Evolutionary conservation across 92 coral and sea anemone species (phyloP), one percentile per base, ranked within the genome.

Genomic region (Metridium senile): DNA sequence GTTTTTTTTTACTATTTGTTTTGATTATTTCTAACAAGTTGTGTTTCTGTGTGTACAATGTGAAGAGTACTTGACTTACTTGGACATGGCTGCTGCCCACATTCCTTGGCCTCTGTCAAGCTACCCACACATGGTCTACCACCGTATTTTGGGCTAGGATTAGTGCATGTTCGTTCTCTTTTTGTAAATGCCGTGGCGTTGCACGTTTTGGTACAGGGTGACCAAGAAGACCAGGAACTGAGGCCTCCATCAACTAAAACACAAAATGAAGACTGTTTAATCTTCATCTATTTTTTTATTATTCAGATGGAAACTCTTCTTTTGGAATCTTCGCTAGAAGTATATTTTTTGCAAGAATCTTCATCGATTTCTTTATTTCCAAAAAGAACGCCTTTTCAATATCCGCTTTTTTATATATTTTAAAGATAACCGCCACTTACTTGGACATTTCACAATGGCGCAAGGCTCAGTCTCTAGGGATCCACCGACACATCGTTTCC

Each of bases 171-270:
- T 29, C 89, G 72, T 25, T 85, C 68, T 22, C 92, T 86, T 30
- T 79, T 80, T 39, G 85, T 63, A 59, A 84, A 46, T 33, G 85
- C 70, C 35, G 81, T 70, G n/a, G 58, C 35, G 33, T 85, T 79
- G 58, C 96, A 90, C 23, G 91, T 75, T 39, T 85, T 83, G 26
- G 85, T 75, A 63, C 92, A 90, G 47, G 77, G 72, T 46, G 96
- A 87, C 96, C 96, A 90, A 9, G 73, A 34, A 26, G 89, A 79
- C 96, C 96, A 90, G 9, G 66, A 26, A 13, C 89, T 68, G 49
- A 87, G 74, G 7, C 82, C 90, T 9, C 91, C 96, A 58, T 88
- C 70, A 26, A 91, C 97, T 91, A 65, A 43, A 70, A 64, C 2
- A 53, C 45, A 47, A 47, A 2, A 35, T 25, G 32, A n/a, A n/a